These are phyloP conservation scores for Poliocrania exsul DNA, from an alignment of 2,797 vertebrate genomes.

Conservation along the genomic window DNA sequence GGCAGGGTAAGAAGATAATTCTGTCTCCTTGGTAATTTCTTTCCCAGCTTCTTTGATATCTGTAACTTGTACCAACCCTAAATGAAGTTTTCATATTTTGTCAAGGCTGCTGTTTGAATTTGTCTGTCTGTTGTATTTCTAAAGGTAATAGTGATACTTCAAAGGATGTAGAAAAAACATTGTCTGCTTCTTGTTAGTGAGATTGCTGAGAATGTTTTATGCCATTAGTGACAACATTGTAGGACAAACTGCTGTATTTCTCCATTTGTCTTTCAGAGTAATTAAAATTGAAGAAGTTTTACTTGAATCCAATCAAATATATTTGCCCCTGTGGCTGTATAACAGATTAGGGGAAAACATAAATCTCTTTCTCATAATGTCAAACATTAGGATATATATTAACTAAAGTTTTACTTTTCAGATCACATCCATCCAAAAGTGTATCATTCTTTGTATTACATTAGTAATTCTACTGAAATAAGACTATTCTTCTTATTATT, in stretches of 20 bases:
- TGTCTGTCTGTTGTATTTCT: neutral
- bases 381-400: neutral
- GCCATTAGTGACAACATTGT: neutral
- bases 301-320: neutral
- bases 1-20: conserved; percentile 54
- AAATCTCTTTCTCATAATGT: neutral
- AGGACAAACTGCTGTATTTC: neutral
- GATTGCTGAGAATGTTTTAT: neutral
- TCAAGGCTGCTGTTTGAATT: conserved; percentile 27
- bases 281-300: neutral
- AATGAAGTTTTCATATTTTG: conserved; percentile 22
- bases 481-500: neutral
- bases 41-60: conserved; percentile 54
- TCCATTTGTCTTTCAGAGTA: neutral
- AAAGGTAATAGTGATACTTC: neutral
- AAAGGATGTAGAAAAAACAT: neutral
- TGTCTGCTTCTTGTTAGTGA: neutral
- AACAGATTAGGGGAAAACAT: fast-evolving
- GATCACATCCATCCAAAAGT: neutral
- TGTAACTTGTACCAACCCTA: neutral
- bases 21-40: conserved; percentile 34
- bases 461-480: neutral
- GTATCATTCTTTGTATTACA: neutral
- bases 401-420: neutral
- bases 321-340: neutral